Base-by-base conservation (phyloP, 2,113 vertebrate genomes). In the Microtus ochrogaster region DNA sequence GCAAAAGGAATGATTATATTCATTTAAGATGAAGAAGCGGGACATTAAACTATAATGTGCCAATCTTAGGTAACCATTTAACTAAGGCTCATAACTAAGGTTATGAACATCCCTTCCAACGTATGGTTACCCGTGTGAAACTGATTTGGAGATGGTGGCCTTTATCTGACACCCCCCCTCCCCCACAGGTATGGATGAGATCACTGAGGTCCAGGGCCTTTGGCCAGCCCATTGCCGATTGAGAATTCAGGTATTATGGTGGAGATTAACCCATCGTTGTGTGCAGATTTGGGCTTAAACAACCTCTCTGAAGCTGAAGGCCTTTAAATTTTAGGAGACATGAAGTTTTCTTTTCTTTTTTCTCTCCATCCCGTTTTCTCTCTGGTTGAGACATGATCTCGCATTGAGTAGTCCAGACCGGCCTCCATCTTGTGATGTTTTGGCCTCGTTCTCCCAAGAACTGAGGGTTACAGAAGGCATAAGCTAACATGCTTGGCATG, bases 61-160 rank as follows among this genome's bases (percentile, higher is more conserved):
- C 76, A 61, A 36, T 39, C 21, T 33, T 63, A 66, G 11, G 26
- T 47, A 73, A 68, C 65, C 77, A 21, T 7, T 39, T 58, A 93
- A 5, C 19, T 52, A n/a, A 36, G 16, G 7, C 52, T 21, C 28
- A 2, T 33, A 49, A 49, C 47, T 49, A 49, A 49, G 47, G 61
- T 17, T 33, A 6, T 30, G 5, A n/a, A 19, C 19, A 47, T 55
- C 17, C 7, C 14, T 17, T 66, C 63, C 49, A n/a, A 28, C 2
- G 1, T 2, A 28, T 0, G 36, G 36, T 16, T 21, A 81, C 5
- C 44, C 26, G 72, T 13, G 44, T 0, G 39, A 68, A 76, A 84
- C 36, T 28, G 16, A n/a, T 44, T 74, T 52, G 82, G n/a, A 76
- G 33, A 26, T 6, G 1, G 28, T 8, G 1, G 79, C 3, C 9